Evolutionary conservation across 2,888 invertebrate species (phyloP).

Genomic region (Parasteatoda lunata): DNA sequence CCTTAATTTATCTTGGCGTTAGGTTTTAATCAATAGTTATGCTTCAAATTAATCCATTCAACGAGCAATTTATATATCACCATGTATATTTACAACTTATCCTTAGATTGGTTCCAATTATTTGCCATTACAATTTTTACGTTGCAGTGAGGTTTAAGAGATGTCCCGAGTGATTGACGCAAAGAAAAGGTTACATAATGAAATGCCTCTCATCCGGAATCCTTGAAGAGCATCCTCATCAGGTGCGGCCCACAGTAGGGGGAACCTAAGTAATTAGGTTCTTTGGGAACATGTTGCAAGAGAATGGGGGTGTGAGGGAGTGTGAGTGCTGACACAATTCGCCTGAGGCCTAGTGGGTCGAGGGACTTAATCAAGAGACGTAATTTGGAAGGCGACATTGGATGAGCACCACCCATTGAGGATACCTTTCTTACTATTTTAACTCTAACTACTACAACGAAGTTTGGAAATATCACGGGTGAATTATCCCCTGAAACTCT

Average conservation of each 20-base stretch:
- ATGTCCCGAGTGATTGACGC: no score
- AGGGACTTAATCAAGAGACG: slow-evolving; percentile 35
- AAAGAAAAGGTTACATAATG: not conserved
- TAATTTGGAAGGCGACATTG: slow-evolving; percentile 33
- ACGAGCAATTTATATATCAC: no score
- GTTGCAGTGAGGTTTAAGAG: no score
- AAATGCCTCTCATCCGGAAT: not conserved
- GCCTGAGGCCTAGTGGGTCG: slow-evolving; percentile 14
- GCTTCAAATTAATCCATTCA: no score
- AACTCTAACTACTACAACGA: not conserved
- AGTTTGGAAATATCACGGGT: not conserved
- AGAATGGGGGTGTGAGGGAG: not conserved
- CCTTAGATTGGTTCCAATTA: no score
- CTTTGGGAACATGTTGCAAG: slow-evolving; percentile 14
- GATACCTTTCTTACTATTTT: slow-evolving; percentile 4
- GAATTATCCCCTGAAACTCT: not conserved
- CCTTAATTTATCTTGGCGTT: no score
- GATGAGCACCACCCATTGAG: slow-evolving; percentile 36
- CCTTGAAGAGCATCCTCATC: not conserved
- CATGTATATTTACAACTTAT: no score
- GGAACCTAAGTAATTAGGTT: slow-evolving; percentile 34
- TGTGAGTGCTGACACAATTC: slow-evolving; percentile 2
- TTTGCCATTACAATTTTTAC: no score
- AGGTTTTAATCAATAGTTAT: no score
- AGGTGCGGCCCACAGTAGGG: slow-evolving; percentile 4